These are phyloP conservation scores for Rissa tridactyla DNA, from an alignment of 2,113 vertebrate genomes.

Conservation along the genomic window DNA sequence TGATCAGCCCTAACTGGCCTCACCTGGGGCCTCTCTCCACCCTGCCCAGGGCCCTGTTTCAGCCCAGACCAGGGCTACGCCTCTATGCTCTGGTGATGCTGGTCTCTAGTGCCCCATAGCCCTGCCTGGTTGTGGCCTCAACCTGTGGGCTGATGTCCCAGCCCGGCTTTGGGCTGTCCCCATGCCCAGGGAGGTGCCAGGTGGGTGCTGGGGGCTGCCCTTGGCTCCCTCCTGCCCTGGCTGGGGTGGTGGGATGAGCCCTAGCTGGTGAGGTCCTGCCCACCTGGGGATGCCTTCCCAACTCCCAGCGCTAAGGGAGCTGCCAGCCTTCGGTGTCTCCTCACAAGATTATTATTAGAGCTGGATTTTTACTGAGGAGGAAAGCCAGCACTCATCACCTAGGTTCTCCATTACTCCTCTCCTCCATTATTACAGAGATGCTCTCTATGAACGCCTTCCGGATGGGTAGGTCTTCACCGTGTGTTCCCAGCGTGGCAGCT, in stretches of 20 bases:
- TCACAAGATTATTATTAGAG: not conserved
- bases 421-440: rapidly evolving
- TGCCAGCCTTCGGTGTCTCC: not conserved
- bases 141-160: not conserved
- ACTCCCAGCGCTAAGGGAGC: not conserved
- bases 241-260: not conserved
- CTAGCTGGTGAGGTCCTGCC: not conserved
- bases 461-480: not conserved
- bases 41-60: not conserved
- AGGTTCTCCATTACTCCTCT: rapidly evolving
- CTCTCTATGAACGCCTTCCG: not conserved
- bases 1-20: not conserved
- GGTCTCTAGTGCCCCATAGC: rapidly evolving
- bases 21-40: not conserved
- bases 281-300: too few relatives aligned
- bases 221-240: not conserved
- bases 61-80: rapidly evolving
- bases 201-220: not conserved
- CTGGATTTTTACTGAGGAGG: not conserved
- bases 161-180: not conserved
- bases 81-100: rapidly evolving
- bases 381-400: not conserved
- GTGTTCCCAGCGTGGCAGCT: not conserved
- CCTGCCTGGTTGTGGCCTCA: not conserved
- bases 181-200: too few relatives aligned